Conservation (phyloP, 2,797 vertebrate species). For the Crenuchus spilurus region DNA sequence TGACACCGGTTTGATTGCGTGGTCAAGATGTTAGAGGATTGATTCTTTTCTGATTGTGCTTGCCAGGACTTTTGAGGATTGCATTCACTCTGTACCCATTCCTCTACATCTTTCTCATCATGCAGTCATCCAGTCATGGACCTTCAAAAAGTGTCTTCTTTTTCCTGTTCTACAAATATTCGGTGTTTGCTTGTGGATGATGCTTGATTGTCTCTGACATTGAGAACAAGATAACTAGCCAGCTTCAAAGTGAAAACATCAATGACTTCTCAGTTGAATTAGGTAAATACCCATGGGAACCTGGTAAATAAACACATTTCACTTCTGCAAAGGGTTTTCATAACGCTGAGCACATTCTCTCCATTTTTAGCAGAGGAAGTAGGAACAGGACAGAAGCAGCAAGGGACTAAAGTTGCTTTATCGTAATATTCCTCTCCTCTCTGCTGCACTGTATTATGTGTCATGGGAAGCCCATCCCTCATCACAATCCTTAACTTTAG, state of each 20-base stretch:
- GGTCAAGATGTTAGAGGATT: background rate
- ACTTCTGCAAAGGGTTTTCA: background rate
- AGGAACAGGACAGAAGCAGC: constrained; percentile 28
- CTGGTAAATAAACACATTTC: constrained; percentile 31
- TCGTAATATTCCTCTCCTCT: constrained; percentile 29
- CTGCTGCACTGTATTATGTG: constrained; percentile 43
- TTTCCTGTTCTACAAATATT: background rate
- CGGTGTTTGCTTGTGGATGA: background rate
- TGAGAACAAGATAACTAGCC: constrained; percentile 24
- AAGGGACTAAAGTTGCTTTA: constrained; percentile 42
- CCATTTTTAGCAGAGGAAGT: constrained; percentile 40
- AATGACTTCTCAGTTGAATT: constrained; percentile 36
- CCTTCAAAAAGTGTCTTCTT: background rate
- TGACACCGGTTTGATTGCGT: background rate
- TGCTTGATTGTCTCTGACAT: constrained; percentile 31
- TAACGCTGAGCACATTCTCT: constrained; percentile 18
- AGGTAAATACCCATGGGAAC: constrained; percentile 36
- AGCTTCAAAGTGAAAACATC: constrained; percentile 48
- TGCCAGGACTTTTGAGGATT: background rate
- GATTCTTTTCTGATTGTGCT: constrained; percentile 3
- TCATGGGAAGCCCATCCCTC: constrained; percentile 19
- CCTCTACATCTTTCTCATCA: background rate
- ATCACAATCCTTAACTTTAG: constrained; percentile 44
- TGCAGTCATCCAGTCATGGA: background rate
- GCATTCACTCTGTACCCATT: background rate